Evolutionary conservation across 2,888 invertebrate genomes (phyloP).

Genomic region (Hirtodrosophila alboralis): DNA sequence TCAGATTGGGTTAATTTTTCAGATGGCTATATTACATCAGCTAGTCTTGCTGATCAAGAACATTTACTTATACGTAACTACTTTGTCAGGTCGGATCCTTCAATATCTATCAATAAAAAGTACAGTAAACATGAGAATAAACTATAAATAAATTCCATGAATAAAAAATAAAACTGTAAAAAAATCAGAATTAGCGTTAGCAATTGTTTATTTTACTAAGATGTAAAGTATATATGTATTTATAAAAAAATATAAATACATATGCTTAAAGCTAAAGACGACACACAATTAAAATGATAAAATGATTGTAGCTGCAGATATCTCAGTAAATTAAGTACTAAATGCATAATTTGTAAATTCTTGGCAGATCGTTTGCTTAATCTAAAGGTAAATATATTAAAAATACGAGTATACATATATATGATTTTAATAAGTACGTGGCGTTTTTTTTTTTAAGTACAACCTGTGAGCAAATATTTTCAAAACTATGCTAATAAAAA

Average conservation of each 20-base stretch:
- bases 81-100: too few species aligned
- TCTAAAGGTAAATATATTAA: conserved; percentile 19
- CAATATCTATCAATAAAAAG: too few species aligned
- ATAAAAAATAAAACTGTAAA: too few species aligned
- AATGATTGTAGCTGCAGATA: background rate
- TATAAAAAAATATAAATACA: conserved; percentile 2
- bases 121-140: conserved; percentile 40
- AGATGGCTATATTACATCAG: too few species aligned
- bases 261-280: conserved; percentile 3
- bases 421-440: conserved; percentile 50
- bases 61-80: too few species aligned
- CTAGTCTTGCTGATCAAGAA: too few species aligned
- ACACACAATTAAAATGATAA: background rate
- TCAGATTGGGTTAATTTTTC: too few species aligned
- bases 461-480: conserved; percentile 49
- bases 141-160: conserved; percentile 19
- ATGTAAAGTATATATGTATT: conserved; percentile 8
- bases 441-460: conserved; percentile 47
- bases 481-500: background rate
- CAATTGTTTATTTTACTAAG: background rate
- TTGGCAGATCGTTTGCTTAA: conserved; percentile 45
- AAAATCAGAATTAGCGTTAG: too few species aligned
- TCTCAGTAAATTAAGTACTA: conserved; percentile 23
- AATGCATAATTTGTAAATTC: conserved; percentile 25
- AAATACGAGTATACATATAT: conserved; percentile 12